phyloP scores from a whole-genome alignment of 2,113 vertebrate genomes.

The Gasterosteus nipponicus region DNA sequence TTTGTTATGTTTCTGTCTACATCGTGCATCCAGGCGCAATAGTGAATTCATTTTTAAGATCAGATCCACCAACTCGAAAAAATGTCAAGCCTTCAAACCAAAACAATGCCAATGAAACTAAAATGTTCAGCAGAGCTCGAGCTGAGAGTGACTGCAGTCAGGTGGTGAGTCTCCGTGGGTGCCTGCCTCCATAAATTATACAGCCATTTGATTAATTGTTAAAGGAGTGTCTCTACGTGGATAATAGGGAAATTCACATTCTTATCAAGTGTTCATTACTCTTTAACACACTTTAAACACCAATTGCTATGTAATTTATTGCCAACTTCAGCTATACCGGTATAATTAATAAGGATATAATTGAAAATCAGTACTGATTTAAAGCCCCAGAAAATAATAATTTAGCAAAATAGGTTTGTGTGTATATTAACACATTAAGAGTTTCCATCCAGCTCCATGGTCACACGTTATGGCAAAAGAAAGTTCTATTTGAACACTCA shows the following conservation, averaged over 20 bases:
- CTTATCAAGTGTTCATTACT: neutral
- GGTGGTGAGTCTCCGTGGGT: too few relatives aligned
- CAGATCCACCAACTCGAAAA: neutral
- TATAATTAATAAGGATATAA: neutral
- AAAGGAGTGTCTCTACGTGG: too few relatives aligned
- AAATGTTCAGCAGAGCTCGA: too few relatives aligned
- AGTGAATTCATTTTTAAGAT: neutral
- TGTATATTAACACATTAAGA: neutral
- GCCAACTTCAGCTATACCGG: too few relatives aligned
- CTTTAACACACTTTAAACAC: neutral
- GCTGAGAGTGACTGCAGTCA: too few relatives aligned
- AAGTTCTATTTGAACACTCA: neutral
- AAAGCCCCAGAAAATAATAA: neutral
- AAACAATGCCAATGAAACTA: neutral
- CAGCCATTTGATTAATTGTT: neutral
- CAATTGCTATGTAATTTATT: neutral
- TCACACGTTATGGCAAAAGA: neutral
- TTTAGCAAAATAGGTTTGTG: neutral
- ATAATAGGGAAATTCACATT: neutral
- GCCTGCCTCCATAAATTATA: neutral
- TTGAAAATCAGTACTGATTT: neutral
- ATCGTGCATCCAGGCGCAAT: neutral
- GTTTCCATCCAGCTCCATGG: neutral
- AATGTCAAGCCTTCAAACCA: neutral
- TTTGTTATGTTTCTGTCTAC: neutral